These are phyloP conservation scores for Scyliorhinus canicula DNA, from an alignment of 2,797 vertebrate genomes.

Conservation along the genomic window DNA sequence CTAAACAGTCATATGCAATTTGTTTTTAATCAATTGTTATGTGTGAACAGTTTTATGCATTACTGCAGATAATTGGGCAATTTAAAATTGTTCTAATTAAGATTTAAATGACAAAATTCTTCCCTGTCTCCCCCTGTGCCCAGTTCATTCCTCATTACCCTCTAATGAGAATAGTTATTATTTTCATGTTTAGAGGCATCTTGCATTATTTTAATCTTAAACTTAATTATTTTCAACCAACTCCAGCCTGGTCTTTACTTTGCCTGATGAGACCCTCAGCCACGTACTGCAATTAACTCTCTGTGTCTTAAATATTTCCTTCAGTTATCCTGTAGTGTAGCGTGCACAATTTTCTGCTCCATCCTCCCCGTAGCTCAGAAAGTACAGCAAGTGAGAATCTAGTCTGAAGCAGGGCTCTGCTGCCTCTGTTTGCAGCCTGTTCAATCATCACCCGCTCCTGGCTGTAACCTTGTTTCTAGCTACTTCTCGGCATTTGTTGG, in stretches of 20 bases:
- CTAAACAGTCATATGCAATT: not conserved
- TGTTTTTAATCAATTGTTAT: conserved; percentile 22
- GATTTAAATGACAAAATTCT: conserved; percentile 36
- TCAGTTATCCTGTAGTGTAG: not conserved
- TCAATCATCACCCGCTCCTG: not conserved
- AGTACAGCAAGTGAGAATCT: not conserved
- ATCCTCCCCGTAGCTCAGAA: not conserved
- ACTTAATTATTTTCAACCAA: conserved; percentile 32
- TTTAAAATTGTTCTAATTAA: conserved; percentile 35
- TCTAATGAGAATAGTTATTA: conserved; percentile 35
- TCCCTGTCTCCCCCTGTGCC: not conserved
- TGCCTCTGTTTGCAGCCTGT: not conserved
- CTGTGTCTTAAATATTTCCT: not conserved
- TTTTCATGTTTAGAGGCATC: conserved; percentile 33
- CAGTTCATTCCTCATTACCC: conserved; percentile 12
- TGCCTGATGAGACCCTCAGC: conserved; percentile 2
- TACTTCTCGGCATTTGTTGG: no score
- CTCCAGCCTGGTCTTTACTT: not conserved
- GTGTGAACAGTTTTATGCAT: not conserved
- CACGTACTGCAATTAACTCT: not conserved
- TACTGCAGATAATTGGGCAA: not conserved
- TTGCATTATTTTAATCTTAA: conserved; percentile 32
- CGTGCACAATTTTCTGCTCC: not conserved
- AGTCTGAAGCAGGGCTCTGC: not conserved
- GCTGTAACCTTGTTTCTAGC: not conserved